A percentile compares a stretch with the other conserved stretches of the same genome.
Conservation (phyloP, 2,888 invertebrate genomes). For the Sesia bembeciformis region DNA sequence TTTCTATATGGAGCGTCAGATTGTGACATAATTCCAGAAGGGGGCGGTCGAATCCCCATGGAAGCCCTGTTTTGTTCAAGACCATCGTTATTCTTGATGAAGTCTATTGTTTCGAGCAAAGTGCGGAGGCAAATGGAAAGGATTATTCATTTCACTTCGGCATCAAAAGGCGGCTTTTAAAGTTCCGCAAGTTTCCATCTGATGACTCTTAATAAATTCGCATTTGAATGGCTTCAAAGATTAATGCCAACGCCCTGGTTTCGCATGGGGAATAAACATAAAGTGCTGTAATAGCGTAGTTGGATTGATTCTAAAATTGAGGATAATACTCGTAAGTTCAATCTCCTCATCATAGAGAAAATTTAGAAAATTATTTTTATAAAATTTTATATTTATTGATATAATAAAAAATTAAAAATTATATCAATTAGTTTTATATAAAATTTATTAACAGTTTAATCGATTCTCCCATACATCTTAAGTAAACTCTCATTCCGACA, state of each 20-base stretch:
- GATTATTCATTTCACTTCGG: conserved; percentile 57
- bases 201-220: conserved; percentile 44
- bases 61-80: conserved; percentile 64
- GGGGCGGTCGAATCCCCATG: conserved; percentile 23
- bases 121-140: conserved; percentile 50
- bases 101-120: conserved; percentile 55
- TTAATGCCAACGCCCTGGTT: conserved; percentile 1
- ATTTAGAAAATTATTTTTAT: too few species aligned
- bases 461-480: too few species aligned
- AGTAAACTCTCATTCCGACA: too few species aligned
- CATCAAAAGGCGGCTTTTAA: conserved; percentile 47
- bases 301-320: too few species aligned
- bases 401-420: too few species aligned
- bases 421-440: too few species aligned
- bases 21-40: conserved; percentile 32
- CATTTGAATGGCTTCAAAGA: conserved; percentile 19
- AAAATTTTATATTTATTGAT: too few species aligned
- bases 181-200: conserved; percentile 37
- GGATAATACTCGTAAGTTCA: too few species aligned
- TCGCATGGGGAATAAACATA: neutral
- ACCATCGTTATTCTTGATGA: conserved; percentile 62
- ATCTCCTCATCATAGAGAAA: too few species aligned
- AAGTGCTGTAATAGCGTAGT: too few species aligned
- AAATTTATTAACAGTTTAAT: too few species aligned
- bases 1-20: conserved; percentile 31